Percentiles rank a stretch among this genome's conserved stretches.
These are phyloP conservation scores for Clarias magur DNA, from an alignment of 2,113 vertebrate species.

Conservation along the genomic window DNA sequence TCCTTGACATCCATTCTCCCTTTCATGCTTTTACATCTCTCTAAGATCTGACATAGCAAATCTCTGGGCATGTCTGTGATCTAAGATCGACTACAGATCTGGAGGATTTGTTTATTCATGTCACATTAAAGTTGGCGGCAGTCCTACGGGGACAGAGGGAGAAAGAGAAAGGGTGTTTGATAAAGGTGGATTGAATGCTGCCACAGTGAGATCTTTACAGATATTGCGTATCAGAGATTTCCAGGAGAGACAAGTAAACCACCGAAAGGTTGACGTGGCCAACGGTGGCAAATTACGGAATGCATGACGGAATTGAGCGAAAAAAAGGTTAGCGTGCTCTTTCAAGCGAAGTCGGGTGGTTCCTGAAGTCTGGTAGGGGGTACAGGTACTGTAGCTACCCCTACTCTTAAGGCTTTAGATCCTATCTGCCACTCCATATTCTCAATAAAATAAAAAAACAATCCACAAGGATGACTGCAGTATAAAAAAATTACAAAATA, in stretches of 20 bases:
- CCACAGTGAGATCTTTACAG: constrained; percentile 1
- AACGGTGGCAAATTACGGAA: not conserved
- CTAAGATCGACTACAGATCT: not conserved
- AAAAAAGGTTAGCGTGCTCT: not conserved
- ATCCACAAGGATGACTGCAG: not conserved
- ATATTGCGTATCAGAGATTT: not conserved
- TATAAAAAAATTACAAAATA: not conserved
- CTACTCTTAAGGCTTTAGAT: not conserved
- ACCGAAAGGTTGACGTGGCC: constrained; percentile 5
- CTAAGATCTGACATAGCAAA: constrained; percentile 17
- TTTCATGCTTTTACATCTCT: constrained; percentile 31
- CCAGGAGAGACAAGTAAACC: not conserved
- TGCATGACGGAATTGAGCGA: not conserved
- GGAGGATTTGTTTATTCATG: constrained; percentile 21
- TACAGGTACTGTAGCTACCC: not conserved
- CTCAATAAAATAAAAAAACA: not conserved
- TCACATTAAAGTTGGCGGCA: not conserved
- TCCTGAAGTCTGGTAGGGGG: too few relatives aligned
- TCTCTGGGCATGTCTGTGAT: not conserved
- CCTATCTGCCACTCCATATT: not conserved
- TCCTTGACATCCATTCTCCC: constrained; percentile 34
- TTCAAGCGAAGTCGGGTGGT: not conserved
- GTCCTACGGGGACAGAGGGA: not conserved
- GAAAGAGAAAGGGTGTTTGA: not conserved
- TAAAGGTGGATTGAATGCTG: not conserved